These are phyloP conservation scores for Tragelaphus strepsiceros DNA, from an alignment of 2,113 vertebrate genomes.

Conservation along the genomic window DNA sequence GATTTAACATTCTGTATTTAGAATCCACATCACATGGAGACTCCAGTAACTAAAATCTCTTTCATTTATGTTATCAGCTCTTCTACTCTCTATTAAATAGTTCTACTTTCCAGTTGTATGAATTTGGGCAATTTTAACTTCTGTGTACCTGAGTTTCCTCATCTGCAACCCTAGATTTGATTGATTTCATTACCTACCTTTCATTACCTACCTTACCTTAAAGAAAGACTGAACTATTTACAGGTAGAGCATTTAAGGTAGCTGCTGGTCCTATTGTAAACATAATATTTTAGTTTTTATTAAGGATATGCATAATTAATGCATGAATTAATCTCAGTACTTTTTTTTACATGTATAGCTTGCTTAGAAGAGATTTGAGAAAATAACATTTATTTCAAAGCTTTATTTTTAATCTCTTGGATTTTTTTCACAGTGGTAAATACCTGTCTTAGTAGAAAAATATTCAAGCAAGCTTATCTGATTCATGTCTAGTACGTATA, in stretches of 20 bases:
- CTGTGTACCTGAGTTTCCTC: background rate
- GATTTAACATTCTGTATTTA: conserved; percentile 3
- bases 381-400: background rate
- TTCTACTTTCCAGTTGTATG: background rate
- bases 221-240: background rate
- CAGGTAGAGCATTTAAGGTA: background rate
- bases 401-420: background rate
- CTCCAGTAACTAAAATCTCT: background rate
- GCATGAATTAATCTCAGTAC: background rate
- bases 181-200: background rate
- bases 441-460: background rate
- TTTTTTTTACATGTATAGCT: background rate
- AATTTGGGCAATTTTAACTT: background rate
- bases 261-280: background rate
- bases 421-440: background rate
- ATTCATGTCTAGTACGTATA: background rate
- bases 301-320: conserved; percentile 4
- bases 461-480: background rate
- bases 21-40: background rate
- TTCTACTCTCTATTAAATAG: background rate
- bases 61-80: background rate
- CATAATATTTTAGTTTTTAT: background rate
- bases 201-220: background rate
- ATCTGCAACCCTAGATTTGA: background rate
- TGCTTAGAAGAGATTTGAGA: background rate